These are phyloP conservation scores for Rotaria magnacalcarata DNA, from an alignment of 2,888 invertebrate genomes.

Conservation along the genomic window DNA sequence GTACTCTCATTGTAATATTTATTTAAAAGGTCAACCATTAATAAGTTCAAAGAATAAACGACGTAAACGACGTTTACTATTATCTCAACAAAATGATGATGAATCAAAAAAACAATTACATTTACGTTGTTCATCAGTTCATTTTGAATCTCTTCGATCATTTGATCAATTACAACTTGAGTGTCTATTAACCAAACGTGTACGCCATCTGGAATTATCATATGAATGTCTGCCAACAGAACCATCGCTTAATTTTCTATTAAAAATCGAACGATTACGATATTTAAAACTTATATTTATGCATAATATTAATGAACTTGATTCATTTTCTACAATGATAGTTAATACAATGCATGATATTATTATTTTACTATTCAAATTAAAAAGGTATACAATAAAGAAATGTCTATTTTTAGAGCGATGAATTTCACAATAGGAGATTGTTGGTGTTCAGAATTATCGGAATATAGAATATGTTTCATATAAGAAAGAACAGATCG, in stretches of 20 bases:
- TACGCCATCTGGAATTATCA: background rate
- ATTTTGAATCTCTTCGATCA: background rate
- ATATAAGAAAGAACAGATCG: no score
- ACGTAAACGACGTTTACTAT: background rate
- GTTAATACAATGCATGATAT: constrained; percentile 19
- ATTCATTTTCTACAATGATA: background rate
- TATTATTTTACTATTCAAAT: background rate
- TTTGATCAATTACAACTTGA: constrained; percentile 16
- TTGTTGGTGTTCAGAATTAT: background rate
- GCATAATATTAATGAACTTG: background rate
- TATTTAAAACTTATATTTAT: constrained; percentile 4
- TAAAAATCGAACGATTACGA: background rate
- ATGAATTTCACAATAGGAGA: no score
- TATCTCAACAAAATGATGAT: background rate
- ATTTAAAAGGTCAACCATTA: background rate
- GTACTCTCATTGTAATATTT: background rate
- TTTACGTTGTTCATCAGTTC: background rate
- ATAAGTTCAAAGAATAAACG: background rate
- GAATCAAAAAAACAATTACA: background rate
- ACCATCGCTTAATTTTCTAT: constrained; percentile 19
- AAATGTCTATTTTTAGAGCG: no score
- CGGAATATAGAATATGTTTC: no score
- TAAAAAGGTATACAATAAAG: background rate
- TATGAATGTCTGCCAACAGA: constrained; percentile 18
- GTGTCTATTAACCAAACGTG: background rate